Conservation (phyloP, 2,888 invertebrate species). For the Chelonus formosanus region DNA sequence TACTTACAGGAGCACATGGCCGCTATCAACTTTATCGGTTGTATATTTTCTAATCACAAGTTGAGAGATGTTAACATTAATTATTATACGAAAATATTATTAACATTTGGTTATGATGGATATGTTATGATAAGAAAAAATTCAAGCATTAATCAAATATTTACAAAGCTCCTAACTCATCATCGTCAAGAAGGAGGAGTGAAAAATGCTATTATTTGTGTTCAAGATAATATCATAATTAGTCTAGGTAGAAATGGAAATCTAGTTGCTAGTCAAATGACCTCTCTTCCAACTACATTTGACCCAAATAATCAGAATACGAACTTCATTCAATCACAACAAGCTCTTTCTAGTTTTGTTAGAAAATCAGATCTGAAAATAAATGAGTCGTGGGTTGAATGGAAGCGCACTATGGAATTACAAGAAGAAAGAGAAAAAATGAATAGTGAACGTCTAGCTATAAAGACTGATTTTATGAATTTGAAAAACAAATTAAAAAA, state of each 20-base stretch:
- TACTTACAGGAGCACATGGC: constrained; percentile 36
- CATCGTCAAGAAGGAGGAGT: constrained; percentile 67
- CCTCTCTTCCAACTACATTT: not conserved
- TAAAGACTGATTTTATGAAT: constrained; percentile 58
- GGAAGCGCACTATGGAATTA: constrained; percentile 32
- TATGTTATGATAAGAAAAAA: constrained; percentile 59
- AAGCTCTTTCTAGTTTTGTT: too few species aligned
- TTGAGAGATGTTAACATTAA: constrained; percentile 58
- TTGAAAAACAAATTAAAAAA: constrained; percentile 55
- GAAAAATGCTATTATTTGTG: constrained; percentile 65
- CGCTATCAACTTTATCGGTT: constrained; percentile 39
- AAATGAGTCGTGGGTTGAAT: constrained; percentile 46
- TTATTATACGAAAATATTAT: constrained; percentile 47
- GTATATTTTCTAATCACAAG: constrained; percentile 59
- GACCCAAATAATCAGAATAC: too few species aligned
- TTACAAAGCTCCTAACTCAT: constrained; percentile 59
- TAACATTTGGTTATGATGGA: constrained; percentile 66
- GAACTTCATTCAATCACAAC: too few species aligned
- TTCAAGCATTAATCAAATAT: constrained; percentile 48
- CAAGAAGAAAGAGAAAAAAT: constrained; percentile 47
- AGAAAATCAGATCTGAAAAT: not conserved
- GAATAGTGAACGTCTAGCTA: constrained; percentile 51
- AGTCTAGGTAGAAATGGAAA: constrained; percentile 64
- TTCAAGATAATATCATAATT: constrained; percentile 54
- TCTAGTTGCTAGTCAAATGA: not conserved